Evolutionary conservation across 2,797 vertebrate genomes (phyloP).

Genomic region (Alca torda): DNA sequence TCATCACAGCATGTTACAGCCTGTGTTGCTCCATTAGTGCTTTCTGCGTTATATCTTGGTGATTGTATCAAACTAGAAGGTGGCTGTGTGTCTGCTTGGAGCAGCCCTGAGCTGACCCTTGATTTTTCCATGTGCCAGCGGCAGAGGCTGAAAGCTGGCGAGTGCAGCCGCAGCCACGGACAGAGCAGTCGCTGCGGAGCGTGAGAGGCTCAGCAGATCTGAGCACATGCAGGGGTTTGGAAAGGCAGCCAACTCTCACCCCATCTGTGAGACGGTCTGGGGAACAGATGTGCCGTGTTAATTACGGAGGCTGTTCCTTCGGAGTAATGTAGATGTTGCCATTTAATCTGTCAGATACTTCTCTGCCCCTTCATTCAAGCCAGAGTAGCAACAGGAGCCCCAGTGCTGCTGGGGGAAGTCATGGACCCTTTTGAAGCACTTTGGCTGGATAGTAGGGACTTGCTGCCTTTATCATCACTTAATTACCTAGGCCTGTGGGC

Average conservation of each 20-base stretch:
- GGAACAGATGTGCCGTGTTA: conserved; percentile 4
- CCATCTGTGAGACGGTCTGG: neutral
- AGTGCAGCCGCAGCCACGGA: fast-evolving
- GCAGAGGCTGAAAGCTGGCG: neutral
- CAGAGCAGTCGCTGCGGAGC: neutral
- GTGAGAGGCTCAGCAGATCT: neutral
- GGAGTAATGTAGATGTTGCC: neutral
- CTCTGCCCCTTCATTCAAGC: neutral
- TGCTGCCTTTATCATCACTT: neutral
- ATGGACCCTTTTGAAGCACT: neutral
- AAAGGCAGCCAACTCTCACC: neutral
- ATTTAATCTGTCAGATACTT: neutral
- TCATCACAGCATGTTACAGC: neutral
- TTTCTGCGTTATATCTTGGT: neutral
- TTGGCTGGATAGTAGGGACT: neutral
- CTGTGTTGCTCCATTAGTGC: neutral
- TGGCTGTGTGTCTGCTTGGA: neutral
- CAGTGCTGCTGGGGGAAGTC: neutral
- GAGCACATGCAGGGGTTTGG: neutral
- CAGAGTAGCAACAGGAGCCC: neutral
- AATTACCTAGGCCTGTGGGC: neutral
- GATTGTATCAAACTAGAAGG: neutral
- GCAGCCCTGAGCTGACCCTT: neutral
- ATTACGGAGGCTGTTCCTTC: neutral
- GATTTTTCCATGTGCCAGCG: neutral